Conservation (phyloP, 2,113 vertebrate genomes). For the Passerina amoena region DNA sequence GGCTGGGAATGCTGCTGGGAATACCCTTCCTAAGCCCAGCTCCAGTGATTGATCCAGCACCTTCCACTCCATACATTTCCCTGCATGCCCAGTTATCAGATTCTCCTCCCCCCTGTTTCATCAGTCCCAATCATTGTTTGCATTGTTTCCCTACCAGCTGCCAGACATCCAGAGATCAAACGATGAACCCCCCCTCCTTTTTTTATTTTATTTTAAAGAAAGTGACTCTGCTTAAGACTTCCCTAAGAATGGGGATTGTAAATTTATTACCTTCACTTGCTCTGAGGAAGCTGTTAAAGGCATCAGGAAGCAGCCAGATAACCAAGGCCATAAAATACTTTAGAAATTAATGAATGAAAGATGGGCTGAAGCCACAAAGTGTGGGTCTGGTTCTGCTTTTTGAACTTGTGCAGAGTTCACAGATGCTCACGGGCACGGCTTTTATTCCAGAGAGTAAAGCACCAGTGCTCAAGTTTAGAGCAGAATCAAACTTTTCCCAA, state of each 20-base stretch:
- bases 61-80: background rate
- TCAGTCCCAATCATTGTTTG: background rate
- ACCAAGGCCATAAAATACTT: slow-evolving; percentile 61
- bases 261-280: slow-evolving; percentile 62
- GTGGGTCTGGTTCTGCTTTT: slow-evolving; percentile 43
- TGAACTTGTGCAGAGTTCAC: slow-evolving; percentile 54
- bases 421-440: background rate
- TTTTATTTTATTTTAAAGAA: background rate
- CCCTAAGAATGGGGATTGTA: background rate
- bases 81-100: background rate
- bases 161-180: slow-evolving; percentile 15
- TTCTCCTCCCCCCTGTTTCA: slow-evolving; percentile 7
- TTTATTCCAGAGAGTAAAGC: background rate
- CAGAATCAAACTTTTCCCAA: background rate
- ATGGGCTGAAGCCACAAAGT: slow-evolving; percentile 56
- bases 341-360: slow-evolving; percentile 67
- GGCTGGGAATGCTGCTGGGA: slow-evolving; percentile 48
- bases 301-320: slow-evolving; percentile 69
- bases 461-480: background rate
- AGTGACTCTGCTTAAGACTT: background rate
- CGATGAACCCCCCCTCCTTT: background rate
- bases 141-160: background rate
- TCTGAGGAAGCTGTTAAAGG: slow-evolving; percentile 68
- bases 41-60: background rate
- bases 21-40: background rate